Base-by-base conservation (phyloP, 1,140 invertebrate genomes). In the Ceratoteleas bidentatus region DNA sequence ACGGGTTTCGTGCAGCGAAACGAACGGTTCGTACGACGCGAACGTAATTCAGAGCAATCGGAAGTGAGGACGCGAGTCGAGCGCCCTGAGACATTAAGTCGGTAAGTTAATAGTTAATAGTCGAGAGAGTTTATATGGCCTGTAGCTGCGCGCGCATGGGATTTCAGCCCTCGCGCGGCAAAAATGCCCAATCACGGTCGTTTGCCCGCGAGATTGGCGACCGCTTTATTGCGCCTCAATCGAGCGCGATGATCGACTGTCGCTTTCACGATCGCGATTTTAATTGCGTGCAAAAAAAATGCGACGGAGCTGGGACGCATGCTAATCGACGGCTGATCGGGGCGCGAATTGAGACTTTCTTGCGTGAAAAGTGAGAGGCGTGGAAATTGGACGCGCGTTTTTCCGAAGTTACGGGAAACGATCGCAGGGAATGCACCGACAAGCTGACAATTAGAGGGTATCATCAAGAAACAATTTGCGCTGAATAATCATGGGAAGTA, bases 31-130 rank as follows among this genome's bases (percentile, higher is more conserved):
- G 56, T 66, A 53, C 70, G 53, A 62, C 65, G 43, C 57, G 52
- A 69, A 73, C 56, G 66, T 69, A 76, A 77, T 70, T 83, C 50
- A 65, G 64, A 70, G 47, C 75, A 49, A 83, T 83, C 81, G 81
- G 75, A 83, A 83, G 75, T 57, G 50, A 69, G 64, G 62, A 56
- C 38, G 53, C 54, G 66, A 68, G 45, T 43, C 45, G 58, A 68
- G 53, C 66, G 36, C 60, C 62, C 64, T 62, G 36, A 62, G 10
- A 16, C 54, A 76, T 76, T 66, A 62, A 76, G 54, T 15, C 53
- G 61, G 81, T 78, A 83, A 83, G 70, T 83, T 75, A 72, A 76
- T 79, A 83, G 70, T 83, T 75, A 72, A 76, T 79, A 66, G 75
- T 34, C 54, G 73, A 82, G 80, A 78, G 75, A 74, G 62, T 77